A percentile compares a stretch with the other conserved stretches of the same genome.
These are phyloP conservation scores for Gibbula magus DNA, from an alignment of 2,888 invertebrate species.

Conservation along the genomic window DNA sequence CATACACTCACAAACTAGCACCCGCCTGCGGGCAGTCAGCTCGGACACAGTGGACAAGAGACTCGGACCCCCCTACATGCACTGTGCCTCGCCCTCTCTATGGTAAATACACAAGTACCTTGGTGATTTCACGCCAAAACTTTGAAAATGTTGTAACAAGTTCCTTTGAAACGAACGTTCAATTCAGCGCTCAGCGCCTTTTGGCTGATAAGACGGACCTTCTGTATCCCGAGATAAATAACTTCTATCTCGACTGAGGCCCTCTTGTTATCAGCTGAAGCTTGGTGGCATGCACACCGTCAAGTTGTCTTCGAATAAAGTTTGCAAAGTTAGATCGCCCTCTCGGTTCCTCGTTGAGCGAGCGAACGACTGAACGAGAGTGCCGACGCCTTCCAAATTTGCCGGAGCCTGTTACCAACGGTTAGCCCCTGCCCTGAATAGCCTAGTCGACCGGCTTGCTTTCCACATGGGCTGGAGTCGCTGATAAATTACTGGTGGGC, in stretches of 20 bases:
- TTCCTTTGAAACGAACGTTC: neutral
- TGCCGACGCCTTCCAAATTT: neutral
- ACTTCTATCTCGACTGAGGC: neutral
- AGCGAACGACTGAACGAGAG: neutral
- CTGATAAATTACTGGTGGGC: constrained; percentile 16
- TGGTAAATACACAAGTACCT: no score
- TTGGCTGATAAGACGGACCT: neutral
- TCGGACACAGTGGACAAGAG: neutral
- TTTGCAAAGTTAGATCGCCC: neutral
- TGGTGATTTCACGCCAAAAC: no score
- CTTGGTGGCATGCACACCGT: constrained; percentile 6
- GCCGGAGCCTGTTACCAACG: neutral
- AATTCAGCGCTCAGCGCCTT: neutral
- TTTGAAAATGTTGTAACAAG: no score
- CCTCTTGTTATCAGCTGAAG: constrained; percentile 8
- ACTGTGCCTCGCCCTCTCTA: neutral
- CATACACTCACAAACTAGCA: neutral
- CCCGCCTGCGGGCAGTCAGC: neutral
- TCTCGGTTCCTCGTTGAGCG: neutral
- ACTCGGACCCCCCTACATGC: neutral
- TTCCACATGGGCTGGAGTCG: constrained; percentile 8
- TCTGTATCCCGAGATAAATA: neutral
- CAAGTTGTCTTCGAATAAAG: neutral
- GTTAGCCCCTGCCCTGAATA: constrained; percentile 19
- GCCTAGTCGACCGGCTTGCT: constrained; percentile 17